These are phyloP conservation scores for Limenitis camilla DNA, from an alignment of 2,888 invertebrate species.

Conservation along the genomic window DNA sequence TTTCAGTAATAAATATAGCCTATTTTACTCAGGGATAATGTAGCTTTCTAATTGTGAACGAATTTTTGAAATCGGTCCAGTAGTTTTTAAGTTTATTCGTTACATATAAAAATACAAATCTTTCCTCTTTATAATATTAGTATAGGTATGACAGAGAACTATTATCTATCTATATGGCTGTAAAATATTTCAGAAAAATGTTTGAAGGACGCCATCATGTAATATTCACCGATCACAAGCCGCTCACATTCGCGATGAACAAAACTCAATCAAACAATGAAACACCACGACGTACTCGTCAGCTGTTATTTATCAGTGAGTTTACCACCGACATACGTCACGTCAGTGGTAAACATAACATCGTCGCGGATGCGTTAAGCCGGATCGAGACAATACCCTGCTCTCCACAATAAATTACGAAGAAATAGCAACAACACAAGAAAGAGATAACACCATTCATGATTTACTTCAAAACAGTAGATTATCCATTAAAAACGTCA, in stretches of 20 bases:
- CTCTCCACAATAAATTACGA: constrained; percentile 10
- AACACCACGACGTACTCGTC: constrained; percentile 12
- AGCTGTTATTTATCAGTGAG: constrained; percentile 21
- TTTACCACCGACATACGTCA: constrained; percentile 19
- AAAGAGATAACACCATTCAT: constrained; percentile 3
- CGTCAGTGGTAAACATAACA: constrained; percentile 15
- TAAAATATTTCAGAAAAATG: background rate
- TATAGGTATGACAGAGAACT: background rate
- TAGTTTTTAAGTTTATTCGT: too few species aligned
- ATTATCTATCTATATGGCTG: background rate
- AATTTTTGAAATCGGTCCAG: too few species aligned
- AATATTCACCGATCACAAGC: constrained; percentile 18
- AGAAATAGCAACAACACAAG: constrained; percentile 10
- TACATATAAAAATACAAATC: too few species aligned
- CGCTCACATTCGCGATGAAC: constrained; percentile 11
- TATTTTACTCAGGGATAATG: too few species aligned
- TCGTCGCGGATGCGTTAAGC: constrained; percentile 19
- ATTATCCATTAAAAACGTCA: background rate
- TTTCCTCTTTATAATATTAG: too few species aligned
- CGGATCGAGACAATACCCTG: constrained; percentile 23
- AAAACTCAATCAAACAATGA: constrained; percentile 5
- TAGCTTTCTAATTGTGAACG: too few species aligned
- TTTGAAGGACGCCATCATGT: constrained; percentile 11
- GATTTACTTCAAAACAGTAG: constrained; percentile 1
- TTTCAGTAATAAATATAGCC: too few species aligned